Base-by-base conservation (phyloP, 2,113 vertebrate species). In the Drymodes brunneopygia region DNA sequence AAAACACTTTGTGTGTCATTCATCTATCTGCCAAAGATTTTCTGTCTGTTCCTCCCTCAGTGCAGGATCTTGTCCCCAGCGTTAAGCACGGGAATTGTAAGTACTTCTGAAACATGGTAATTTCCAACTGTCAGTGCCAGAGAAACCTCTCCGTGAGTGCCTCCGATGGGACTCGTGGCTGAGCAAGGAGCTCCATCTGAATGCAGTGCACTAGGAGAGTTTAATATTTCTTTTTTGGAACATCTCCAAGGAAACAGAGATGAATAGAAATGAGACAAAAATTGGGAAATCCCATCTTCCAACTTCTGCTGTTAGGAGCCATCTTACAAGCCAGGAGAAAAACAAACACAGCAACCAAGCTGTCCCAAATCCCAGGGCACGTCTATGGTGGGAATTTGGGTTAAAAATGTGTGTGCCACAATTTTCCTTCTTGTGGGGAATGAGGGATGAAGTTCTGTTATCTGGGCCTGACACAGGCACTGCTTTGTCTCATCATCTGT, bases 31-130 rank as follows among this genome's bases (percentile, higher is more conserved):
- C 60, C 86, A 71, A 90, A 93, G 48, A 65, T 93, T 96, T 95
- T 53, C 65, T 86, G 74, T 40, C 79, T 16, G 5, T 22, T 50
- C 23, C 92, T 40, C 67, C 47, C 69, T 91, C 82, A 82, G 65
- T 73, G 61, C n/a, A 78, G 38, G 23, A 66, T 86, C 65, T 54
- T 81, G 47, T 86, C 11, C 12, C 53, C 77, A 53, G 42, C 2
- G 9, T 18, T 85, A 88, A 66, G 48, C 44, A 44, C 3, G 67
- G 85, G 64, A 92, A 94, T 88, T 94, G 35, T 93, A 97, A 91
- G 87, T 69, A 93, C 91, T 95, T 88, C 90, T 95, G 90, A 96
- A 96, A 97, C 74, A 90, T 86, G 48, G 89, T 97, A 82, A 91
- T 95, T 91, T 93, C 92, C 74, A 77, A 38, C 86, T 97, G 84